Conservation (phyloP, 2,888 invertebrate species). For the Acronicta aceris region DNA sequence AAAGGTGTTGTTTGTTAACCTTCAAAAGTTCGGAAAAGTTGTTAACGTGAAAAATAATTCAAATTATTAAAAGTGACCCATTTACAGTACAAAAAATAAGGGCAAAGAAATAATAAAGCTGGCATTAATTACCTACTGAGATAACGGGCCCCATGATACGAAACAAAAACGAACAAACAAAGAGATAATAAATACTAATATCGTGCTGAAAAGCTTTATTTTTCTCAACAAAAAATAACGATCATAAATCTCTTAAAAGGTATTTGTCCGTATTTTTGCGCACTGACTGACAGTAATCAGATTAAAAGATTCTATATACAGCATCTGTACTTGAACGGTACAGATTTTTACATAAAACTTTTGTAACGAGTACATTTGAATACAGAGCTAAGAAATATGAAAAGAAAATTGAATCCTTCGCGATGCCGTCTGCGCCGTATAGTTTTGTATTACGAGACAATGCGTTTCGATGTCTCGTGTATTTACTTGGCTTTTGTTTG, state of each 20-base stretch:
- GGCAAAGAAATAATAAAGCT: constrained; percentile 24
- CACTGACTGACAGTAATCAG: constrained; percentile 33
- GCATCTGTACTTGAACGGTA: constrained; percentile 27
- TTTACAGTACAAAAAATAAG: constrained; percentile 5
- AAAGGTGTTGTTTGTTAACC: no score
- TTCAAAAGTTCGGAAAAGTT: no score
- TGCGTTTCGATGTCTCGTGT: constrained; percentile 42
- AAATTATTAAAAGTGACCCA: no score
- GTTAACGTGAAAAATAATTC: no score
- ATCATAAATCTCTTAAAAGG: constrained; percentile 44
- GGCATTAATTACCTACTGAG: constrained; percentile 32
- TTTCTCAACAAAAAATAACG: constrained; percentile 33
- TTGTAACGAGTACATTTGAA: constrained; percentile 34
- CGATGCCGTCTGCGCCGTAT: constrained; percentile 45
- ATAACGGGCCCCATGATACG: constrained; percentile 29
- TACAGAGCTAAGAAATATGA: constrained; percentile 45
- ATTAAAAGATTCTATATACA: constrained; percentile 34
- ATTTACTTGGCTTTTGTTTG: constrained; percentile 47
- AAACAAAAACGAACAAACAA: constrained; percentile 23
- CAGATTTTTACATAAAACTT: constrained; percentile 31
- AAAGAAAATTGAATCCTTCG: constrained; percentile 56
- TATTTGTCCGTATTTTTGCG: constrained; percentile 19
- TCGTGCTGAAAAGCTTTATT: constrained; percentile 30
- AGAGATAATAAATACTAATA: constrained; percentile 17
- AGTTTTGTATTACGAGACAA: constrained; percentile 42